Base-by-base conservation (phyloP, 2,888 invertebrate species). In the Agrotis clavis region DNA sequence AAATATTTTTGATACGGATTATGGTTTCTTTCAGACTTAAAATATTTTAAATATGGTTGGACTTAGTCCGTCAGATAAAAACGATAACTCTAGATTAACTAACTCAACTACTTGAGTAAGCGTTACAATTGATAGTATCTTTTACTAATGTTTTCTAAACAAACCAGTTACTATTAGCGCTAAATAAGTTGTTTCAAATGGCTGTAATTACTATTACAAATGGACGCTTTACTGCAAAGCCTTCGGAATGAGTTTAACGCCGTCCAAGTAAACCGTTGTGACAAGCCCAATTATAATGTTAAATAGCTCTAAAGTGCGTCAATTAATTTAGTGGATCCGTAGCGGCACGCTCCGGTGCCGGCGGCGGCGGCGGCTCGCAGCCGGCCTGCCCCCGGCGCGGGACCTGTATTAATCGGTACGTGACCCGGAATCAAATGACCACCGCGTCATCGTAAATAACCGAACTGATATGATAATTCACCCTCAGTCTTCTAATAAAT, bases 381-480 rank as follows among this genome's bases (percentile, higher is more conserved):
- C 16, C 21, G 47, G 48, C 47, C 13, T 53, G 41, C 9, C 41
- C 41, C 41, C 41, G 41, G 41, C 41, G 41, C 30, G 61, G 86
- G 78, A 83, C 66, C 79, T 79, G 82, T 85, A 89, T 89, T 90
- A 89, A 90, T 89, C 87, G 89, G 68, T 84, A 92, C 92, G 93
- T 92, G 93, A 90, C 89, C 88, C 82, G 92, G 87, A 90, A 87
- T 84, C 85, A 84, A 85, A 90, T 87, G 83, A 68, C 70, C 79
- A 79, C 69, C 75, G 76, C 60, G 51, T 53, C 84, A 70, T 60
- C 71, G 77, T 83, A 84, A 81, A 87, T 89, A 83, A 84, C 84
- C 60, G 74, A 79, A 83, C 70, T 83, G 86, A 85, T 87, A 87
- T 87, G 82, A 87, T 87, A 87, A 89, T 87, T 83, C 77, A 81